Evolutionary conservation across 2,888 invertebrate genomes (phyloP), one percentile per base, ranked within the genome.

Genomic region (Eilema depressum): DNA sequence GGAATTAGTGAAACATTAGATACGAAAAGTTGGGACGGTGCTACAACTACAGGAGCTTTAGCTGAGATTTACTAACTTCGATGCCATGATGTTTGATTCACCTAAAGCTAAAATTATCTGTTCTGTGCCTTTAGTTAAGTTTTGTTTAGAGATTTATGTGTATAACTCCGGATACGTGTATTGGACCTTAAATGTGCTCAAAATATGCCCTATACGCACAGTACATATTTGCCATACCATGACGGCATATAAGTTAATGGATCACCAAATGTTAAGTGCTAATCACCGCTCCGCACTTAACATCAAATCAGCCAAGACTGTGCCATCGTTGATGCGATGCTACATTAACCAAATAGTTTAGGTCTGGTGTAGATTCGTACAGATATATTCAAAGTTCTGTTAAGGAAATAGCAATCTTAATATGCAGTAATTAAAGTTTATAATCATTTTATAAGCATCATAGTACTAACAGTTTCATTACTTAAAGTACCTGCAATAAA

Each of bases 1-100:
- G 26, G 75, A 77, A 78, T 77, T 74, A 74, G 74, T 65, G 64
- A 61, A 71, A 78, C 71, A 74, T 76, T 69, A 77, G 79, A 76
- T 78, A 75, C 72, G 75, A 72, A 69, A 80, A 76, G 71, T 80
- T 80, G 68, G 65, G 62, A n/a, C 67, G 63, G 74, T 56, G 53
- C 30, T 68, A 71, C 73, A 71, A 64, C 66, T 70, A 80, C 75
- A 75, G 75, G 61, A 37, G 65, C 65, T 56, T 72, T 71, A 72
- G 56, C 26, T 12, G 66, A 74, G 70, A 69, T 79, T 67, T 57
- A 70, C 63, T 70, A 57, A 73, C 67, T 73, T 69, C n/a, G 25
- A 53, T 60, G 47, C 61, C 28, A 56, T 26, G 37, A 28, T 65
- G 47, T 66, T 61, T 37, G 57, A 62, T 63, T 25, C 17, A 23